phyloP scores from a whole-genome alignment of 2,113 vertebrate genomes.

The Malaclemys terrapin region DNA sequence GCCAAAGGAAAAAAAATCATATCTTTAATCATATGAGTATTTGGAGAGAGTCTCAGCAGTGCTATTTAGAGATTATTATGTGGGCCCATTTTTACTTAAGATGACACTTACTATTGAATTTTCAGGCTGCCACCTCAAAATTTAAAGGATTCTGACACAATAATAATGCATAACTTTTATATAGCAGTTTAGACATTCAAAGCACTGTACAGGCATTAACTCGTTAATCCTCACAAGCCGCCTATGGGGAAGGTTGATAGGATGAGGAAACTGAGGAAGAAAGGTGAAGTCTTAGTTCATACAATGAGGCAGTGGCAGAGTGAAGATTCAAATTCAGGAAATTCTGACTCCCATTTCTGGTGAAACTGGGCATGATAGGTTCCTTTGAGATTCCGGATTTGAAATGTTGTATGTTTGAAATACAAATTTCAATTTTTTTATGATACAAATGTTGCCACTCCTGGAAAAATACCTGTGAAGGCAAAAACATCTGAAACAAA shows the following conservation, averaged over 20 bases:
- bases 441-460: not conserved
- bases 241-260: not conserved
- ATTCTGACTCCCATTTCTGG: not conserved
- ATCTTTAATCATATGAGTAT: slow-evolving; percentile 43
- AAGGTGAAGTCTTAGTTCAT: not conserved
- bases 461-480: not conserved
- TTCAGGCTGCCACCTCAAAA: not conserved
- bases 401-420: not conserved
- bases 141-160: not conserved
- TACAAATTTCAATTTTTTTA: not conserved
- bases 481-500: not conserved
- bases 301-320: not conserved
- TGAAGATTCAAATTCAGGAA: not conserved
- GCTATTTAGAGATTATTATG: slow-evolving; percentile 31
- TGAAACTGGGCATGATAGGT: not conserved
- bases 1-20: not conserved
- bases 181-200: not conserved
- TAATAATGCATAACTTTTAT: not conserved
- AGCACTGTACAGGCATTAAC: not conserved
- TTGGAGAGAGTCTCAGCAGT: not conserved
- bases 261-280: not conserved
- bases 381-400: not conserved
- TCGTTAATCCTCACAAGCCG: not conserved
- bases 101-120: slow-evolving; percentile 29
- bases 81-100: slow-evolving; percentile 28